Evolutionary conservation across 2,888 invertebrate genomes (phyloP).

Genomic region (Cheilosia vulpina): DNA sequence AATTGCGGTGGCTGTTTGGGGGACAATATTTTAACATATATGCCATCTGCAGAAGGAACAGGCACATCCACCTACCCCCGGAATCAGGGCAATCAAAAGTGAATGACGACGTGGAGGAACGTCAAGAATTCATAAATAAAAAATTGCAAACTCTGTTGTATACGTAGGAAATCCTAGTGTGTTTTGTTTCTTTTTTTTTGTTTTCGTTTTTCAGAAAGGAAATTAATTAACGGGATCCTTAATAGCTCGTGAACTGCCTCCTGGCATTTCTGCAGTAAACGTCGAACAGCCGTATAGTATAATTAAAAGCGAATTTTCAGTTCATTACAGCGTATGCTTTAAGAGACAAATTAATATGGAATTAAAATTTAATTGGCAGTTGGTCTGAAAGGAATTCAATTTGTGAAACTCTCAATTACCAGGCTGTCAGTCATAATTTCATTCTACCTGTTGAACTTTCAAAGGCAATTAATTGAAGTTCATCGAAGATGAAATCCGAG

Average conservation of each 20-base stretch:
- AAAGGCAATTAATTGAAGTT: conserved; percentile 1
- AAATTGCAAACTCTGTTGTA: conserved; percentile 14
- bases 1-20: conserved; percentile 59
- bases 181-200: neutral
- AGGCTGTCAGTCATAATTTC: conserved; percentile 22
- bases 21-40: conserved; percentile 28
- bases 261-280: conserved; percentile 17
- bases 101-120: neutral
- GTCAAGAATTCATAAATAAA: conserved; percentile 26
- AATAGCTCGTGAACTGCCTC: conserved; percentile 28
- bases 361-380: conserved; percentile 33
- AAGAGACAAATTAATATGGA: conserved; percentile 27
- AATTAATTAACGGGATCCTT: conserved; percentile 32
- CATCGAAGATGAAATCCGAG: neutral
- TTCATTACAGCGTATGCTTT: conserved; percentile 32
- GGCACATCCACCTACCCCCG: neutral
- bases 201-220: conserved; percentile 17
- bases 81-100: conserved; percentile 22
- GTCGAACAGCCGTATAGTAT: conserved; percentile 1
- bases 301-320: conserved; percentile 27
- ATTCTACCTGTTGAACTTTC: conserved; percentile 30
- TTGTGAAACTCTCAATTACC: conserved; percentile 1
- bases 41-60: conserved; percentile 6
- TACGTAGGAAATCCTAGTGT: no score
- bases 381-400: conserved; percentile 15